Conservation (phyloP, 1,140 invertebrate species). For the Tetramorium simillimum region DNA sequence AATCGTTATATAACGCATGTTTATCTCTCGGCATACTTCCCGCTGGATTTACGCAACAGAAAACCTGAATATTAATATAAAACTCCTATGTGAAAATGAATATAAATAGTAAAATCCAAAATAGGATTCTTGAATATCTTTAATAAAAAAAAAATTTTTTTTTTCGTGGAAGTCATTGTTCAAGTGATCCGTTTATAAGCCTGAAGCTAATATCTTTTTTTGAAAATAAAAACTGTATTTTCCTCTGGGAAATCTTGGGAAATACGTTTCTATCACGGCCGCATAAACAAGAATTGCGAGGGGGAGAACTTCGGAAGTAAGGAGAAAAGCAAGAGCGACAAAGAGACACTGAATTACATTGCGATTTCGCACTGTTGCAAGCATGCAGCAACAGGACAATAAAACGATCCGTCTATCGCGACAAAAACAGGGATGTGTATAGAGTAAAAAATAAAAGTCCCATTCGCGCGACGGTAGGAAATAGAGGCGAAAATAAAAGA, state of each 20-base stretch:
- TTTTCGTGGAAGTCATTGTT: background rate
- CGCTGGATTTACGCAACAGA: background rate
- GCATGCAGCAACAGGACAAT: background rate
- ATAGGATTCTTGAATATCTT: background rate
- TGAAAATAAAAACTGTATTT: background rate
- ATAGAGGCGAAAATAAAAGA: background rate
- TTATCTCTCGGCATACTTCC: background rate
- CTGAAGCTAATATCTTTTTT: background rate
- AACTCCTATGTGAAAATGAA: background rate
- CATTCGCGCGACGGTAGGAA: background rate
- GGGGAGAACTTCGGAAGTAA: background rate
- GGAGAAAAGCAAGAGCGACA: background rate
- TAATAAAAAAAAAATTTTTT: background rate
- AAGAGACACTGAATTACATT: background rate
- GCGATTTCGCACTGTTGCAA: background rate
- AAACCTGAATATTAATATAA: background rate
- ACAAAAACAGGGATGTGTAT: background rate
- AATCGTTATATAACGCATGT: background rate
- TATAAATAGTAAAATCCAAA: background rate
- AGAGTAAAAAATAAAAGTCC: background rate
- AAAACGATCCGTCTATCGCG: constrained; percentile 23
- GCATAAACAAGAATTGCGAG: background rate
- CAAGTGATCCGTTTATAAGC: background rate
- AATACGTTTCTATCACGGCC: background rate
- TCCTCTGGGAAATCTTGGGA: background rate